A percentile compares a stretch with the other conserved stretches of the same genome.
Evolutionary conservation across 30 jellyfish, hydroid and myxozoan species (phyloP).

Genomic region (Chironex yamaguchii): DNA sequence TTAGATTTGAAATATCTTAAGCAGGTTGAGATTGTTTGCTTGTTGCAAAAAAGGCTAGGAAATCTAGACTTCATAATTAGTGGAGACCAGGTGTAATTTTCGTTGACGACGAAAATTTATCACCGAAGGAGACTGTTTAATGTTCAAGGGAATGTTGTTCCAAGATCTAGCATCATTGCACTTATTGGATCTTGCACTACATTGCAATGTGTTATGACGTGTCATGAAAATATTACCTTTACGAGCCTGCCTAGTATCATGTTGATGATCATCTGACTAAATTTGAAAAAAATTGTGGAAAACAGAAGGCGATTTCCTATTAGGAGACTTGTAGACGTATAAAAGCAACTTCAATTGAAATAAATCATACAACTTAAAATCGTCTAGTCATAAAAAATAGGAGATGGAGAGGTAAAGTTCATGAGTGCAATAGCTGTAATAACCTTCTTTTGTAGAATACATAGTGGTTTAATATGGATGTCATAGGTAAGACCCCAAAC

Average conservation of each 20-base stretch:
- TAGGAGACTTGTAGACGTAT: constrained; percentile 34
- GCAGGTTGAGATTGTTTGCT: too few relatives aligned
- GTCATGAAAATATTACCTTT: constrained; percentile 48
- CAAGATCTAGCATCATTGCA: constrained; percentile 48
- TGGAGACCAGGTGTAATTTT: constrained; percentile 45
- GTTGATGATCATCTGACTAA: constrained; percentile 41
- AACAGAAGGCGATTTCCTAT: constrained; percentile 5
- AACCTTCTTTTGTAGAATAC: not conserved
- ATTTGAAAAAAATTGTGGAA: constrained; percentile 43
- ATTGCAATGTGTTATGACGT: constrained; percentile 28
- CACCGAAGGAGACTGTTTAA: constrained; percentile 42
- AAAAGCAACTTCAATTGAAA: constrained; percentile 2
- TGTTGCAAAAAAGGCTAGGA: too few relatives aligned
- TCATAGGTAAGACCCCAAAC: constrained; percentile 4
- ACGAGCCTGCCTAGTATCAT: constrained; percentile 58
- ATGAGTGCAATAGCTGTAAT: too few relatives aligned
- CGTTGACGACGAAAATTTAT: constrained; percentile 6
- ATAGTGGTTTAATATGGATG: not conserved
- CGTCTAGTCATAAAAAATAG: constrained; percentile 12
- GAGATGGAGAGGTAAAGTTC: constrained; percentile 29
- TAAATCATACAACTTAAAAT: constrained; percentile 19
- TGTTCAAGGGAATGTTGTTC: constrained; percentile 36
- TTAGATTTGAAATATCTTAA: too few relatives aligned
- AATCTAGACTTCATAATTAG: constrained; percentile 25
- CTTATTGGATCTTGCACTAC: constrained; percentile 25